Base-by-base conservation (phyloP, 2,113 vertebrate genomes). In the Pterocles gutturalis region DNA sequence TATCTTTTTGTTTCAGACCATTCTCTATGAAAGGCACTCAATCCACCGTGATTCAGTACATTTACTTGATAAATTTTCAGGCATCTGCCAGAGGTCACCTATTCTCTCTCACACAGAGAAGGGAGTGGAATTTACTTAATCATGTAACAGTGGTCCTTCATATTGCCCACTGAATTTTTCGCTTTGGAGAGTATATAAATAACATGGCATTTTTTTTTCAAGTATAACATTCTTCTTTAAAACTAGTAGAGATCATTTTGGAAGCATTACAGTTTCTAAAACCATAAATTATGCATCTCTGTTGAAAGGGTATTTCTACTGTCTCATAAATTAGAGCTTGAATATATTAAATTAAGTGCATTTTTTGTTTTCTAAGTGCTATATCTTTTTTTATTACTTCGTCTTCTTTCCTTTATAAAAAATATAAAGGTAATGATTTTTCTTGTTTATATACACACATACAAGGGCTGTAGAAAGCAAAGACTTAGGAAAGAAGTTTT, bases 261-360 rank as follows among this genome's bases (percentile, higher is more conserved):
- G 46, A 89, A 83, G 79, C 28, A 57, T 70, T 92, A 49, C 28
- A 9, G 2, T 77, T 93, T 86, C 58, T 76, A 72, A 88, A 90
- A 16, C 31, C 20, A 53, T 76, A 46, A 80, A 83, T 49, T 75
- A 2, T 49, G 4, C 16, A 26, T 38, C 17, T 70, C 19, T 58
- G 64, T 81, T 90, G 60, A 89, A 91, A 93, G 33, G 53, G 15
- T 80, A 58, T 86, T 89, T 93, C n/a, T 86, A 53, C 26, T 75
- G 5, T 31, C 25, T 65, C 75, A 61, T 86, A 90, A 92, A 87
- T 92, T 71, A 83, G 43, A 66, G 13, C 25, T 78, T 73, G 21
- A 49, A 45, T 72, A 25, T 53, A 60, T 60, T 26, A 76, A 45
- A 41, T 29, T 3, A 69, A 76, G 24, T 43, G 83, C 4, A 22